A percentile compares a stretch with the other conserved stretches of the same genome.
Conservation (phyloP, 2,113 vertebrate species). For the Perccottus glenii region DNA sequence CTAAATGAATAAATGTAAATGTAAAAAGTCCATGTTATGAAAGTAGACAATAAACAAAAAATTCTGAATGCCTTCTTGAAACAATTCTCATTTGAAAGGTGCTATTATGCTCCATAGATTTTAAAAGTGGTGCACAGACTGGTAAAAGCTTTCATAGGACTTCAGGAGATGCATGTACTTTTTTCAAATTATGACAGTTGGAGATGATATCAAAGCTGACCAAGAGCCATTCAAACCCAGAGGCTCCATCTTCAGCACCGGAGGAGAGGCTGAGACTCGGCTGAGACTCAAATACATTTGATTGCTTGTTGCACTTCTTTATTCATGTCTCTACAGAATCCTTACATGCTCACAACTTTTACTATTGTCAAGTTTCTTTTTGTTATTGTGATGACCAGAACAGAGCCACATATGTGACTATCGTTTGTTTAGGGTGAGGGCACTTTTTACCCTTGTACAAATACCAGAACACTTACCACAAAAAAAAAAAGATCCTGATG, state of each 20-base stretch:
- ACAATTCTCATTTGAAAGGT: too few relatives aligned
- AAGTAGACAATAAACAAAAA: too few relatives aligned
- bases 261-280: constrained; percentile 50
- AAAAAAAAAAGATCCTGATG: too few relatives aligned
- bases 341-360: constrained; percentile 19
- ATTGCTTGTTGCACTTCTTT: constrained; percentile 20
- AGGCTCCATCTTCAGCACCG: constrained; percentile 35
- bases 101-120: background rate
- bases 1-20: too few relatives aligned
- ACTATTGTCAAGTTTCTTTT: background rate
- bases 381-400: too few relatives aligned
- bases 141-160: constrained; percentile 29
- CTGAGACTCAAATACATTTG: constrained; percentile 60
- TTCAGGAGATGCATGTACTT: constrained; percentile 5
- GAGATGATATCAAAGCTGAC: constrained; percentile 64
- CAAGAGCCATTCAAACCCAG: constrained; percentile 41
- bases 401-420: too few relatives aligned
- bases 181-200: constrained; percentile 60
- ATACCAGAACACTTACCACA: too few relatives aligned
- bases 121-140: background rate
- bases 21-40: too few relatives aligned
- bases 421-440: too few relatives aligned
- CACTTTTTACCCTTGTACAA: too few relatives aligned
- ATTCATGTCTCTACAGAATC: constrained; percentile 26
- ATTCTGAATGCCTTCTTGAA: too few relatives aligned